phyloP scores from a whole-genome alignment of 2,888 invertebrate species.

The Macropis europaea region DNA sequence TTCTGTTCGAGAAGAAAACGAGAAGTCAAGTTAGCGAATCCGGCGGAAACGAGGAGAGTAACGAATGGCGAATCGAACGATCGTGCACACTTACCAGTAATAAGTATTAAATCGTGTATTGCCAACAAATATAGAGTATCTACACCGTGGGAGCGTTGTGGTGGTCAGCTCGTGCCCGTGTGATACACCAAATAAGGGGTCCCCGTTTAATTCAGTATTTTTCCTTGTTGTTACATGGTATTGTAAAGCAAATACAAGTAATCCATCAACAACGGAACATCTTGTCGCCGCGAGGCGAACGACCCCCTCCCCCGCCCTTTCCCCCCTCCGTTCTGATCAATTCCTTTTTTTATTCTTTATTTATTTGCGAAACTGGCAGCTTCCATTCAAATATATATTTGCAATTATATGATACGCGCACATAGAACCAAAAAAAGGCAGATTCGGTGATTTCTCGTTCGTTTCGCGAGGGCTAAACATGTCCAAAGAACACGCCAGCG shows the following conservation, averaged over 20 bases:
- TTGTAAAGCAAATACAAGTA: slow-evolving; percentile 74
- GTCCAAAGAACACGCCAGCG: slow-evolving; percentile 41
- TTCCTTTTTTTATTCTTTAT: slow-evolving; percentile 25
- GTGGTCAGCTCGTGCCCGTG: slow-evolving; percentile 56
- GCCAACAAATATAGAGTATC: slow-evolving; percentile 53
- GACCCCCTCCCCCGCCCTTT: neutral
- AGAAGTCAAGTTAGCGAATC: neutral
- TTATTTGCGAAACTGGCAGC: slow-evolving; percentile 40
- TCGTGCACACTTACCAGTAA: slow-evolving; percentile 56
- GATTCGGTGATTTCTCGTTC: neutral
- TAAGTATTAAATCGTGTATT: slow-evolving; percentile 68
- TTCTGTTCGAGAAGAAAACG: neutral
- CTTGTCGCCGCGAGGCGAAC: neutral
- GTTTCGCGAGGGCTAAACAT: too few species aligned
- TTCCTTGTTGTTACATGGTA: slow-evolving; percentile 72
- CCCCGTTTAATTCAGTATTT: slow-evolving; percentile 75
- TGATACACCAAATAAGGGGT: slow-evolving; percentile 65
- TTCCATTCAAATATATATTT: slow-evolving; percentile 25
- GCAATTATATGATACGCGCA: slow-evolving; percentile 12
- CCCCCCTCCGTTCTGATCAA: neutral
- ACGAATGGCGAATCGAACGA: neutral
- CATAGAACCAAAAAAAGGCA: slow-evolving; percentile 20
- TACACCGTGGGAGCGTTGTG: slow-evolving; percentile 51
- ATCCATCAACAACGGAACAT: slow-evolving; percentile 42
- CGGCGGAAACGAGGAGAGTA: neutral